Percentiles rank a stretch among this genome's conserved stretches.
phyloP scores from a whole-genome alignment of 1,140 invertebrate genomes.

The Neodiprion virginianus region DNA sequence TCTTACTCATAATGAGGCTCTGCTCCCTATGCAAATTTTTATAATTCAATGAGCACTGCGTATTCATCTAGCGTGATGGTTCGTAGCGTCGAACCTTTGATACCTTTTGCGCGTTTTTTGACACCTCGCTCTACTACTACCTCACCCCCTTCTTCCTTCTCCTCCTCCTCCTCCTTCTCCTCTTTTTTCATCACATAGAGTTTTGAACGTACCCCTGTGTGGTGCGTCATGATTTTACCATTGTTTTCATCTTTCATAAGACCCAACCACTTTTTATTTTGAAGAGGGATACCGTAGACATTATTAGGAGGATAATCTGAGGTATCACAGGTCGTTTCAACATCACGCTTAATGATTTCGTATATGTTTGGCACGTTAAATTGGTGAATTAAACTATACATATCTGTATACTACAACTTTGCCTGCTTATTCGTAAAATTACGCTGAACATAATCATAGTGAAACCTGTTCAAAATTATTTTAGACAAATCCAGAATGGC shows the following conservation, averaged over 20 bases:
- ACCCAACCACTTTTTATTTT: slow-evolving; percentile 25
- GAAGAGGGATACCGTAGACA: slow-evolving; percentile 29
- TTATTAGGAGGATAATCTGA: slow-evolving; percentile 32
- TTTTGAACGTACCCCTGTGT: slow-evolving; percentile 15
- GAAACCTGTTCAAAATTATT: slow-evolving; percentile 27
- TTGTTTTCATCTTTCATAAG: slow-evolving; percentile 14
- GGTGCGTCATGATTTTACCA: slow-evolving; percentile 18
- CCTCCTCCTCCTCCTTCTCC: not conserved
- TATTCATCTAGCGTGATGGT: slow-evolving; percentile 38
- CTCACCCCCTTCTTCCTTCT: no score
- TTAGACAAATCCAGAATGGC: slow-evolving; percentile 10
- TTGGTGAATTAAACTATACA: slow-evolving; percentile 31
- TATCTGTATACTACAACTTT: slow-evolving; percentile 43
- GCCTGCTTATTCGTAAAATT: slow-evolving; percentile 24
- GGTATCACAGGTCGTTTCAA: slow-evolving; percentile 19
- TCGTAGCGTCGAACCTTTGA: slow-evolving; percentile 32
- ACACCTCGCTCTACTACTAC: slow-evolving; percentile 14
- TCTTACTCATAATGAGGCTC: not conserved
- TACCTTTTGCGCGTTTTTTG: slow-evolving; percentile 27
- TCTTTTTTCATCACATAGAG: slow-evolving; percentile 3
- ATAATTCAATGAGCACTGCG: not conserved
- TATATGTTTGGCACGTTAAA: not conserved
- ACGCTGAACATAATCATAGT: slow-evolving; percentile 24
- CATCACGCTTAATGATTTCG: not conserved
- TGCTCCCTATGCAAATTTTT: not conserved